Conservation (phyloP, 1,140 invertebrate genomes). For the Drosophila navojoa region DNA sequence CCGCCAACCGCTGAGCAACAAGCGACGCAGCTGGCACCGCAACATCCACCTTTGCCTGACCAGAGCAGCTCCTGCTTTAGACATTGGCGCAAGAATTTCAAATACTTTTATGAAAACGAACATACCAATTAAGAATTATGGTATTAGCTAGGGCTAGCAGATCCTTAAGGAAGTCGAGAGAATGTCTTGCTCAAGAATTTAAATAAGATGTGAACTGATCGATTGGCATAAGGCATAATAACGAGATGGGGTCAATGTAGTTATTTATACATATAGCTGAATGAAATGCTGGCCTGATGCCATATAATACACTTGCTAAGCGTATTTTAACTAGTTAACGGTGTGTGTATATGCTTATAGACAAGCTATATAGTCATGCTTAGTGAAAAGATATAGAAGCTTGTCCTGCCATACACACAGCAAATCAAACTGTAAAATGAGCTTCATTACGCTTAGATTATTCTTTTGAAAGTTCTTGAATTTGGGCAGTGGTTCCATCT, state of each 20-base stretch:
- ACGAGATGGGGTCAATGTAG: not conserved
- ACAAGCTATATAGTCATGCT: no score
- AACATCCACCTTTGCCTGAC: conserved; percentile 26
- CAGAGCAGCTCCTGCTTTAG: conserved; percentile 60
- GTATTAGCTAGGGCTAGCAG: not conserved
- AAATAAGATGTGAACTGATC: not conserved
- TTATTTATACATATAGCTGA: conserved; percentile 36
- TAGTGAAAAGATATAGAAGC: no score
- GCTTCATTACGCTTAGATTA: not conserved
- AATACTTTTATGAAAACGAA: conserved; percentile 60
- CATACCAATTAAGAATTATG: conserved; percentile 52
- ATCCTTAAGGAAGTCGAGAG: not conserved
- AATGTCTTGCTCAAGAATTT: not conserved
- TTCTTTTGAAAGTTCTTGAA: no score
- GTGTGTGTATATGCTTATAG: not conserved
- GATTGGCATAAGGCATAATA: not conserved
- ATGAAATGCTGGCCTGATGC: conserved; percentile 53
- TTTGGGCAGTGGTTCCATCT: no score
- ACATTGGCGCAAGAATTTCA: conserved; percentile 74
- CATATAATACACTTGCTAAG: conserved; percentile 29
- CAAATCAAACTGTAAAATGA: no score
- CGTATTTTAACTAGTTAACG: not conserved
- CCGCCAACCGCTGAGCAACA: conserved; percentile 6
- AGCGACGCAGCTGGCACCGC: conserved; percentile 4
- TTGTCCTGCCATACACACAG: not conserved